These are phyloP conservation scores for Diacarnus erythraeanus DNA, from an alignment of 37 sponge, comb jelly and placozoan genomes.

Conservation along the genomic window DNA sequence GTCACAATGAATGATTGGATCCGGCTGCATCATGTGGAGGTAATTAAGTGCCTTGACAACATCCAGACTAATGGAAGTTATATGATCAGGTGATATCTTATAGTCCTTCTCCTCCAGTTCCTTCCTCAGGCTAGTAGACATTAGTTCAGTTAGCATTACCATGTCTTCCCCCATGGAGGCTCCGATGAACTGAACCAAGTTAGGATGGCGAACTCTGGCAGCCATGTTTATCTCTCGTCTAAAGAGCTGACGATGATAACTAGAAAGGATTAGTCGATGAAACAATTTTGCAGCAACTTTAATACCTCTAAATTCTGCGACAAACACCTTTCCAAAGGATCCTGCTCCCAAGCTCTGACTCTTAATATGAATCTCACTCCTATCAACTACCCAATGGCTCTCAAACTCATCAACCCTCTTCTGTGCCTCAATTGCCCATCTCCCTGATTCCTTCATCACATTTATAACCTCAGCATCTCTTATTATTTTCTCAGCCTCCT, in stretches of 20 bases:
- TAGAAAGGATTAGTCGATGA: conserved; percentile 42
- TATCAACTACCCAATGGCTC: conserved; percentile 42
- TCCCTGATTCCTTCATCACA: no score
- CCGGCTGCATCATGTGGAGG: conserved; percentile 54
- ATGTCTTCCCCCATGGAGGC: conserved; percentile 30
- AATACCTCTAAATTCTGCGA: conserved; percentile 59
- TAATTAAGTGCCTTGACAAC: conserved; percentile 46
- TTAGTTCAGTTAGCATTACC: conserved; percentile 67
- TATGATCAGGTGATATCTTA: no score
- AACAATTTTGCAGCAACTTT: conserved; percentile 70
- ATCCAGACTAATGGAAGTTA: neutral
- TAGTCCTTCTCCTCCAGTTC: conserved; percentile 15
- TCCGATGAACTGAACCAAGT: conserved; percentile 72
- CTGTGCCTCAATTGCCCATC: no score
- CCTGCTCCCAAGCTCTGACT: conserved; percentile 48
- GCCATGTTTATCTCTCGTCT: conserved; percentile 73
- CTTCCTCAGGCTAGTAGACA: conserved; percentile 57
- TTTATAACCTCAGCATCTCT: no score
- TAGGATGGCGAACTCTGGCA: conserved; percentile 60
- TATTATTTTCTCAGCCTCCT: no score
- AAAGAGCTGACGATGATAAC: conserved; percentile 38
- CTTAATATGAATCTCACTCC: conserved; percentile 43
- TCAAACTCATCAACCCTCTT: neutral
- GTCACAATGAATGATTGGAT: conserved; percentile 72
- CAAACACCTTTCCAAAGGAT: no score